Base-by-base conservation (phyloP, 2,888 invertebrate species). In the Drosophila neonasuta region DNA sequence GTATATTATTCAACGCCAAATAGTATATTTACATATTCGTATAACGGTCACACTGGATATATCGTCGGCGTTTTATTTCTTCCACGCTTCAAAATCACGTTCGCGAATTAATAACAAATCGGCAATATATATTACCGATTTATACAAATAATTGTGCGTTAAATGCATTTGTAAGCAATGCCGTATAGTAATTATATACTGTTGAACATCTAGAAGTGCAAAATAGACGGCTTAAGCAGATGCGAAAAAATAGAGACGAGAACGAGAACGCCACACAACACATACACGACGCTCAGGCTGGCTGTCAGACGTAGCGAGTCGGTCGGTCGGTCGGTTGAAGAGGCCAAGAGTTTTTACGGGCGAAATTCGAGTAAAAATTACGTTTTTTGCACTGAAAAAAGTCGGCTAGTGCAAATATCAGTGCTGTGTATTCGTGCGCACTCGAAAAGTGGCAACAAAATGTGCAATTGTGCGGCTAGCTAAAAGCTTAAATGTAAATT, bases 291-390 rank as follows among this genome's bases (percentile, higher is more conserved):
- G 67, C 68, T 67, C 73, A 68, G 74, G 59, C 74, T 67, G 71
- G 69, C 66, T 85, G 83, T 85, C 84, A 81, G 81, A 81, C 81
- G 73, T 79, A 78, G 77, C 80, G 77, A 78, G 73, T 70, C 71
- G 74, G 79, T 77, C 71, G 71, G 77, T 77, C 77, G 77, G 86
- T 80, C 80, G 86, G 81, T 76, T 78, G 79, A 81, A 85, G 74
- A 81, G 80, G 68, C 80, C 86, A 81, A 81, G 32, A 36, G 72
- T 86, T 79, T 86, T 74, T 87, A 82, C 79, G 79, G 83, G 83
- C 78, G 63, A 78, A 81, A 79, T 69, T 69, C 62, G 56, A 77
- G 80, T 83, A 80, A 68, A 74, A 72, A 74, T 72, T 86, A 62
- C 62, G 70, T 49, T 62, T 70, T 80, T 79, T 66, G 71, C 70